Percentiles rank a stretch among this genome's conserved stretches.
Conservation (phyloP, 1,140 invertebrate genomes). For the Calycopis cecrops region DNA sequence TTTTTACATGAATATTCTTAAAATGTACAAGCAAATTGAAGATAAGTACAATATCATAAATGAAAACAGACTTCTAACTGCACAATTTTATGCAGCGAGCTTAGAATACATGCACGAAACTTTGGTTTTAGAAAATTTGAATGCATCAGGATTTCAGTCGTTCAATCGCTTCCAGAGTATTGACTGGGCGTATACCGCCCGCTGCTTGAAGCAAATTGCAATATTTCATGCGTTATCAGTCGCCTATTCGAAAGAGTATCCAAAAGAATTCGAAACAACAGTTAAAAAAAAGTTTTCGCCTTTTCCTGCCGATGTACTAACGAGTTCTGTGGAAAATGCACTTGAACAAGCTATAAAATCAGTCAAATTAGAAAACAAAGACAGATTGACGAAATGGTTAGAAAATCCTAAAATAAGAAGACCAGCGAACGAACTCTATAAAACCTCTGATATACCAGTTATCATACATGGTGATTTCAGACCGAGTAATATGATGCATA, state of each 20-base stretch:
- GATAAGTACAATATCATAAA: slow-evolving; percentile 24
- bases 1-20: slow-evolving; percentile 27
- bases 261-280: slow-evolving; percentile 26
- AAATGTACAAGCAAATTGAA: slow-evolving; percentile 23
- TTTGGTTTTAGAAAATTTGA: slow-evolving; percentile 38
- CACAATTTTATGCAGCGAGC: slow-evolving; percentile 32
- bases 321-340: neutral
- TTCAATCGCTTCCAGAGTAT: slow-evolving; percentile 36
- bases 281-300: neutral
- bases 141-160: slow-evolving; percentile 22
- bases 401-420: no score
- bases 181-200: slow-evolving; percentile 34
- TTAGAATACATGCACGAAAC: slow-evolving; percentile 26
- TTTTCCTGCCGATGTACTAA: neutral
- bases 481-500: no score
- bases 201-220: slow-evolving; percentile 31
- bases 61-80: neutral
- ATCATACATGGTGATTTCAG: slow-evolving; percentile 43
- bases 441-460: slow-evolving; percentile 29
- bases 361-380: slow-evolving; percentile 20
- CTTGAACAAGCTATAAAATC: slow-evolving; percentile 6
- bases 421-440: slow-evolving; percentile 24
- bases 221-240: slow-evolving; percentile 43
- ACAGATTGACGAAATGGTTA: slow-evolving; percentile 23
- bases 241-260: slow-evolving; percentile 23